Evolutionary conservation across 2,888 invertebrate genomes (phyloP), one percentile per base, ranked within the genome.

Genomic region (Drosophila paranaensis): DNA sequence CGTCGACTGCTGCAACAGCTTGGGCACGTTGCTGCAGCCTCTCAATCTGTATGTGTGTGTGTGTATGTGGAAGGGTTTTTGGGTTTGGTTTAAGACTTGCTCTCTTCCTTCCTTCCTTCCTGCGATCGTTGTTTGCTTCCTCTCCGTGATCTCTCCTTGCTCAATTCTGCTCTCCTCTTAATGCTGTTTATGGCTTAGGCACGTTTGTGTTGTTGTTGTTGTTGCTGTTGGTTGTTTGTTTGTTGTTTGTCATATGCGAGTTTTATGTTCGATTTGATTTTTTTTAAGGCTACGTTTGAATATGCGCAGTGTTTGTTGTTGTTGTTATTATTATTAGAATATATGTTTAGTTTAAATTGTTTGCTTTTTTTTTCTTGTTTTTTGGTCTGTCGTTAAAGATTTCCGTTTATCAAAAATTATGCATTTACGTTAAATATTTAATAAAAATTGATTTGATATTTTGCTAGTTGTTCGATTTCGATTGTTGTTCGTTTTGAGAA

Each of bases 171-270:
- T 51, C 40, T n/a, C 10, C 48, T 58, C n/a, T 33, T 71, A 69
- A 39, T 70, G 71, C 57, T 74, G 63, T 66, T 81, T 63, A 68
- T 74, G 69, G 57, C 50, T 82, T 81, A 84, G 84, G 84, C 84
- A 84, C 84, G 81, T 85, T 73, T 71, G 88, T 88, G 85, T 87
- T 67, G 65, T 50, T 50, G 30, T n/a, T 58, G 35, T 43, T 35
- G 27, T 67, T 65, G 20, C 20, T 37, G 27, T 14, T 58, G 27
- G 39, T 58, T 30, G 30, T 20, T 53, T 53, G 20, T 40, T 40
- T 45, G 33, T n/a, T 60, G 37, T 27, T 57, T 10, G 43, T 33
- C 58, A 37, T 62, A 42, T 45, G 74, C 78, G 74, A 66, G 79
- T 77, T 79, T 65, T 67, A 66, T 57, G 70, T 79, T 74, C 61